phyloP scores from a whole-genome alignment of 1,140 invertebrate species.

The Anthonomus grandis region DNA sequence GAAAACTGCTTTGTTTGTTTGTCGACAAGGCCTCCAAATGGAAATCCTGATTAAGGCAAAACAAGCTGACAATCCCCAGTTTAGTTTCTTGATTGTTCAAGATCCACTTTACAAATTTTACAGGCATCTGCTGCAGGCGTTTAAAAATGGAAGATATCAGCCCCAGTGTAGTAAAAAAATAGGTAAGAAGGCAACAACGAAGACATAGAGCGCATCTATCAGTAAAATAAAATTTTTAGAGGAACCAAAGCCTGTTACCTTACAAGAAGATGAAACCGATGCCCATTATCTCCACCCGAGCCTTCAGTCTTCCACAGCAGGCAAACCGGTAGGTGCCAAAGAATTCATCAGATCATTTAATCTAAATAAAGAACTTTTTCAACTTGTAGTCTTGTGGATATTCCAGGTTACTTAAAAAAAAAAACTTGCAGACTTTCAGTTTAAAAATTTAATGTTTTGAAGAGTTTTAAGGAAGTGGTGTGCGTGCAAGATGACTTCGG shows the following conservation, averaged over 20 bases:
- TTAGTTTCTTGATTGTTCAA: slow-evolving; percentile 89
- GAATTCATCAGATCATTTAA: slow-evolving; percentile 15
- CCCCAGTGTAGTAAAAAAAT: slow-evolving; percentile 31
- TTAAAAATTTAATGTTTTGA: too few species aligned
- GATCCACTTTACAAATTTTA: slow-evolving; percentile 87
- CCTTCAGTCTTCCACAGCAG: slow-evolving; percentile 54
- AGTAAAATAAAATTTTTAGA: slow-evolving; percentile 2
- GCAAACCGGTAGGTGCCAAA: slow-evolving; percentile 57
- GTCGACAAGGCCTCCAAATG: slow-evolving; percentile 92
- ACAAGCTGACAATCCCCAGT: slow-evolving; percentile 90
- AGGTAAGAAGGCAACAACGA: slow-evolving; percentile 20
- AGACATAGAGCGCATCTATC: not conserved
- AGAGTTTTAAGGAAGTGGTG: too few species aligned
- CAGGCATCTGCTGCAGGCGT: slow-evolving; percentile 73
- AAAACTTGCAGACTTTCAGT: too few species aligned
- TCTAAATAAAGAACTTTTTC: slow-evolving; percentile 1
- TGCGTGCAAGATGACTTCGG: too few species aligned
- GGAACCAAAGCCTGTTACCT: not conserved
- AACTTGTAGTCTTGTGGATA: slow-evolving; percentile 4
- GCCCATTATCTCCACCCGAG: slow-evolving; percentile 81
- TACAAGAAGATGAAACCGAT: slow-evolving; percentile 43
- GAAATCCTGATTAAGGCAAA: slow-evolving; percentile 97
- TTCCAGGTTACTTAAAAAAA: slow-evolving; percentile 8
- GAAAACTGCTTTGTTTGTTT: slow-evolving; percentile 94
- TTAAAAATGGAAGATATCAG: slow-evolving; percentile 76